A percentile compares a stretch with the other conserved stretches of the same genome.
These are phyloP conservation scores for Perca flavescens DNA, from an alignment of 2,113 vertebrate species.

Conservation along the genomic window DNA sequence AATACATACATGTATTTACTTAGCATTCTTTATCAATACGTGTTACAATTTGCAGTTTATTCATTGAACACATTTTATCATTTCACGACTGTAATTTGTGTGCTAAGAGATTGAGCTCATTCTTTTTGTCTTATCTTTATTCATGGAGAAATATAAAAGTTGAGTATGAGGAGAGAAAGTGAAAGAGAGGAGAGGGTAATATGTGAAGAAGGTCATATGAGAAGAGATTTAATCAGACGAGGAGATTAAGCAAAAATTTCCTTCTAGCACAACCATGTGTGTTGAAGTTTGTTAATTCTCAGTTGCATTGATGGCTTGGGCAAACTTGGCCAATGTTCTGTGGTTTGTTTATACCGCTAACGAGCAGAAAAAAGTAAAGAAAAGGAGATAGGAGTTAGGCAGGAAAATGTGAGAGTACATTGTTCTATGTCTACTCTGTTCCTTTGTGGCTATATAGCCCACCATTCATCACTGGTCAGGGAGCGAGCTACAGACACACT, in stretches of 20 bases:
- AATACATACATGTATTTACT: neutral
- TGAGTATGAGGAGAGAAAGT: neutral
- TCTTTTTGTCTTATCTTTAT: neutral
- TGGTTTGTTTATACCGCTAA: neutral
- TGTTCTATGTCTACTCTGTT: neutral
- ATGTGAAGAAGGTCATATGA: too few species aligned
- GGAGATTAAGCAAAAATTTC: neutral
- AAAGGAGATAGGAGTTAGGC: neutral
- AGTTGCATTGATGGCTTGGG: slow-evolving; percentile 4
- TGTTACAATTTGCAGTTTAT: neutral
- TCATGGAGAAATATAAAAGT: neutral
- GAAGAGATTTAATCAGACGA: slow-evolving; percentile 1
- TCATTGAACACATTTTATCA: neutral
- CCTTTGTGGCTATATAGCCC: neutral
- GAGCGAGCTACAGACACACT: slow-evolving; percentile 16
- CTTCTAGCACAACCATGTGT: neutral
- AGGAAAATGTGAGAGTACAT: neutral
- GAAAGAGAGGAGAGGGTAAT: neutral
- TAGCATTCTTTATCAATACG: neutral
- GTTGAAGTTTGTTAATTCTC: slow-evolving; percentile 21
- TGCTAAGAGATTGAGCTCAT: neutral
- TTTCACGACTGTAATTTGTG: neutral
- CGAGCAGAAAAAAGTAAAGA: neutral
- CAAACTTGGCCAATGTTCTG: slow-evolving; percentile 12
- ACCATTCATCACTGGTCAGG: slow-evolving; percentile 36